Evolutionary conservation across 2,113 vertebrate genomes (phyloP), one percentile per base, ranked within the genome.

Genomic region (Brienomyrus longianalis): DNA sequence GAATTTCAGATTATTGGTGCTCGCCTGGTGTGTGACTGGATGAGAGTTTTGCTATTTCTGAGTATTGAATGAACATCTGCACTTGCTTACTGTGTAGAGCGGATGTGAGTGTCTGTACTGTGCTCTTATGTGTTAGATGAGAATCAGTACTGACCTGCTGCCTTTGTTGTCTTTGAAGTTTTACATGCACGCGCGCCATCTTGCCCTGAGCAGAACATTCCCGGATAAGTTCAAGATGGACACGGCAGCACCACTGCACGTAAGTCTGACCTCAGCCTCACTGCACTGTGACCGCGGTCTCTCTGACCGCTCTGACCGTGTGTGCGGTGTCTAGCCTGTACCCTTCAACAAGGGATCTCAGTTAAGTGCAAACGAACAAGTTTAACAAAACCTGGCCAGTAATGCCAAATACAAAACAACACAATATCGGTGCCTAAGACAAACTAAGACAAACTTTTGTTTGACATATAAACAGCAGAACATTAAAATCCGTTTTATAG

Each of bases 191-290:
- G 97, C 97, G 74, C 96, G 98, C 17, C 97, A 96, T 88, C 92
- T 99, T 91, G 96, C 98, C 3, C 95, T 99, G 80, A 97, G 96
- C 94, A 96, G 96, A 95, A 95, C 97, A n/a, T 99, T 99, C 92
- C 98, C 98, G 21, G 97, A 98, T 1, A 96, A 97, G 94, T 99
- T 98, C 89, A 95, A 97, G 87, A 93, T 96, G 94, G 97, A 98
- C 87, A 94, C 95, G 35, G 94, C 91, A 56, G 94, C 96, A 54
- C 95, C 96, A n/a, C 95, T 96, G 74, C 95, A 93, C 95, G 98
- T 99, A 92, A 97, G 92, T 83, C 31, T 54, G 31, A 27, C 35
- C 11, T 27, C 54, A 21, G 45, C 45, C 8, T 54, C 5, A 62
- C 21, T 10, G 10, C 80, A 56, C 3, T 45, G n/a, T 39, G 27